Evolutionary conservation across 2,113 vertebrate genomes (phyloP), one percentile per base, ranked within the genome.

Genomic region (Pardalotus punctatus): DNA sequence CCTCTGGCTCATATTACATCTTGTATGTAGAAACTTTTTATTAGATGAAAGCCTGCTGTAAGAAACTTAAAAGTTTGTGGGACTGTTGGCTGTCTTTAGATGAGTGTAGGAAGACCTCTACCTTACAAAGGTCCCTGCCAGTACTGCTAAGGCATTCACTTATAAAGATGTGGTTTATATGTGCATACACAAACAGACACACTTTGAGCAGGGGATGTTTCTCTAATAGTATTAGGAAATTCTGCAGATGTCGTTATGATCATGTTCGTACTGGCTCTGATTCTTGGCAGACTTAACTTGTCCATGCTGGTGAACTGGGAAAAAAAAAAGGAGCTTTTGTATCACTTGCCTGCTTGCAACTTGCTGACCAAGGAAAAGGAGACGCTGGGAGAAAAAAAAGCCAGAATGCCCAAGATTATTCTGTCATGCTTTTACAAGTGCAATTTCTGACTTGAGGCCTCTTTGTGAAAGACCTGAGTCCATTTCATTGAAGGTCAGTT

Each of bases 221-320:
- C 80, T 93, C 62, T 76, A 85, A 64, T 65, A 94, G 58, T 65
- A 42, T 69, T 70, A 87, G 66, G 66, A 94, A 91, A 69, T 93
- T 95, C 94, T 95, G 86, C 89, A 89, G 86, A 91, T 96, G 78
- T 91, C 89, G 76, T 96, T 95, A 89, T 3, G 8, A 94, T 57
- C 47, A 62, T 89, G 74, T 95, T 93, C 61, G 3, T 82, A 61
- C 70, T 93, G 86, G 57, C 94, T 91, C 36, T 64, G 43, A 12
- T 93, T 95, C 86, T 74, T 95, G 94, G 73, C 90, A 93, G 48
- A 40, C 40, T 58, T 71, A 64, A 79, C n/a, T 11, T 40, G 58
- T 78, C 42, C 14, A 2, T 83, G 72, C 70, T 76, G 53, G 72
- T 84, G 42, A 93, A 56, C 31, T 60, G 81, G 67, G 53, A 81